Percentiles rank a stretch among this genome's conserved stretches.
Conservation (phyloP, 2,888 invertebrate species). For the Pseudoips prasinana region DNA sequence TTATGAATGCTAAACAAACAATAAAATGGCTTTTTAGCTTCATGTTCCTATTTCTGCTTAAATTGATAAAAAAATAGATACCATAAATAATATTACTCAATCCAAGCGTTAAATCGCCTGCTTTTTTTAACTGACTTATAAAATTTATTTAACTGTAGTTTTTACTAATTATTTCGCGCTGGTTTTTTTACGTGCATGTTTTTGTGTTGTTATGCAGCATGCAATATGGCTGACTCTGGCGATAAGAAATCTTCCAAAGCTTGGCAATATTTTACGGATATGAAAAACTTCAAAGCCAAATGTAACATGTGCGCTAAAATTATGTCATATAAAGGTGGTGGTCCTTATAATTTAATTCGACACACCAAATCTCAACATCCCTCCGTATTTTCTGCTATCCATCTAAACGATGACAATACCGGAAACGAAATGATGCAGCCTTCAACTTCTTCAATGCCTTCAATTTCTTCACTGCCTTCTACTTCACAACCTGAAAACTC, state of each 20-base stretch:
- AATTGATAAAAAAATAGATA: too few relatives aligned
- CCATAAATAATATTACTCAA: too few relatives aligned
- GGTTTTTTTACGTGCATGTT: too few relatives aligned
- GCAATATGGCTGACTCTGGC: not conserved
- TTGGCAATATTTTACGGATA: conserved; percentile 3
- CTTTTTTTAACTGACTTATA: too few relatives aligned
- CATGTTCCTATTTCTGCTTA: too few relatives aligned
- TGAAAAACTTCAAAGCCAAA: conserved; percentile 2
- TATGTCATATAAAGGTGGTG: conserved; percentile 2
- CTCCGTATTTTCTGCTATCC: not conserved
- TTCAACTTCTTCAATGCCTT: not conserved
- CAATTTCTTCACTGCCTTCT: not conserved
- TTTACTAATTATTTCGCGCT: not conserved
- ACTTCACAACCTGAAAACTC: not conserved
- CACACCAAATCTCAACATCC: conserved; percentile 3
- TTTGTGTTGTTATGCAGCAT: too few relatives aligned
- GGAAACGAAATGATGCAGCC: not conserved
- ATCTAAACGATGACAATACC: not conserved
- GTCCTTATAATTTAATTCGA: conserved; percentile 2
- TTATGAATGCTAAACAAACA: too few relatives aligned
- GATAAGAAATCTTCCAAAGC: conserved; percentile 1
- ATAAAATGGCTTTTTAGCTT: too few relatives aligned
- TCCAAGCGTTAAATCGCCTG: too few relatives aligned
- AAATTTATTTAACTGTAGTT: not conserved
- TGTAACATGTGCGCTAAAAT: conserved; percentile 1